Evolutionary conservation across 2,113 vertebrate species (phyloP), one percentile per base, ranked within the genome.

Genomic region (Myotis yumanensis): DNA sequence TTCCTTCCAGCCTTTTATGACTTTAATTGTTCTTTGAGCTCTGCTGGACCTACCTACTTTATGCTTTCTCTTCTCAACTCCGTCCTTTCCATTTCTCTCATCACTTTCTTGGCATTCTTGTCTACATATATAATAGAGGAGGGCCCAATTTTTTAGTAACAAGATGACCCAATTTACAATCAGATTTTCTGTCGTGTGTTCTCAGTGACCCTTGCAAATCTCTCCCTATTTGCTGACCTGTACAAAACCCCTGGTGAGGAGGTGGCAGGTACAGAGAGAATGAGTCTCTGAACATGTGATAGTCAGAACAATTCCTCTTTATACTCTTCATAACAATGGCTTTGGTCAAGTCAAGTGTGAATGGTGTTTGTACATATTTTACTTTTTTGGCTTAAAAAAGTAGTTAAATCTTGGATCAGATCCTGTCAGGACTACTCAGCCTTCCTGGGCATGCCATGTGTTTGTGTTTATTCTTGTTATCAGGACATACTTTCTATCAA

Each of bases 351-450:
- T 17, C 6, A 0, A 43, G 3, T 28, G 20, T 37, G 62, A 82
- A 32, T 71, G 30, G 11, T 75, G 40, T 71, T 62, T 93, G 48
- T 37, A 57, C 88, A 87, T 46, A 84, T 76, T 86, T 72, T 86
- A 77, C 40, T 43, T 89, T 91, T 94, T 48, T 51, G 43, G 62
- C 64, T 75, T 79, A 37, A 86, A 93, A 94, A 73, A 28, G 7
- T 81, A 15, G 8, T 57, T 79, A 79, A 94, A 71, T 20, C 35
- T 71, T 90, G 14, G n/a, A 62, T 48, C 5, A 20, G 51, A 82
- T 64, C 11, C 15, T 88, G 7, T 79, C 16, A 22, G 10, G 28
- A 48, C 64, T 77, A 22, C 32, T 79, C 46, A 66, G 28, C 11
- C 77, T 82, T 86, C 46, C 32, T 52, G 75, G 71, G 40, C 10